phyloP scores from a whole-genome alignment of 92 coral and sea anemone species.

The Umimayanthus chanpuru region DNA sequence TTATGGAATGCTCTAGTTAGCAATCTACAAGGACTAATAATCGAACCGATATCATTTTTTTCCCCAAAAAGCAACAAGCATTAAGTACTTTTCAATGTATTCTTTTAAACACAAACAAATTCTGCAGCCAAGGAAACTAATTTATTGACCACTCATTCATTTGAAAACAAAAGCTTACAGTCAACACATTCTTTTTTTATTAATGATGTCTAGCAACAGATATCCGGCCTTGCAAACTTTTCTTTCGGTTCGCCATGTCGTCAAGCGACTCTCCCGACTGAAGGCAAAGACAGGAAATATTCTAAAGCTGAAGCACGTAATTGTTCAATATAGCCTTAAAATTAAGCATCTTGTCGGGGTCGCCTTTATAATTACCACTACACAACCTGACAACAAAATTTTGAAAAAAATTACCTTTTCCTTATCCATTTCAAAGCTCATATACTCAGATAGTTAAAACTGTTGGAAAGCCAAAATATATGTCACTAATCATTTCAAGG shows the following conservation, averaged over 20 bases:
- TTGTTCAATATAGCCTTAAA: too few relatives aligned
- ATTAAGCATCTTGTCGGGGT: too few relatives aligned
- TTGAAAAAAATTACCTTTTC: background rate
- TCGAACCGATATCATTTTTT: background rate
- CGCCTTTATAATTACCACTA: background rate
- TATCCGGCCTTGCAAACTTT: background rate
- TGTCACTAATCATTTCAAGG: too few relatives aligned
- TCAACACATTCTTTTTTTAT: background rate
- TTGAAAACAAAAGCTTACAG: background rate
- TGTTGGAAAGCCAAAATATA: too few relatives aligned
- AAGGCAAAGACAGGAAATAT: background rate
- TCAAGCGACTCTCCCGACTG: background rate
- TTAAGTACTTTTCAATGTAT: background rate
- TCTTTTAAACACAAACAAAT: background rate
- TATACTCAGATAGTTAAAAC: too few relatives aligned
- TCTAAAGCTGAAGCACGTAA: background rate
- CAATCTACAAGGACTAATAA: background rate
- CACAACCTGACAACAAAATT: background rate
- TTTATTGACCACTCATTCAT: background rate
- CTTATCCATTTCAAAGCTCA: background rate
- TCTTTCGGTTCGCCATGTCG: background rate
- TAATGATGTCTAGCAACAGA: background rate
- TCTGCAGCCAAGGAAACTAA: background rate
- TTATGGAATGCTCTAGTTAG: background rate
- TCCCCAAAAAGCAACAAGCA: background rate